These are phyloP conservation scores for Peromyscus aztecus DNA, from an alignment of 2,797 vertebrate genomes.

Conservation along the genomic window DNA sequence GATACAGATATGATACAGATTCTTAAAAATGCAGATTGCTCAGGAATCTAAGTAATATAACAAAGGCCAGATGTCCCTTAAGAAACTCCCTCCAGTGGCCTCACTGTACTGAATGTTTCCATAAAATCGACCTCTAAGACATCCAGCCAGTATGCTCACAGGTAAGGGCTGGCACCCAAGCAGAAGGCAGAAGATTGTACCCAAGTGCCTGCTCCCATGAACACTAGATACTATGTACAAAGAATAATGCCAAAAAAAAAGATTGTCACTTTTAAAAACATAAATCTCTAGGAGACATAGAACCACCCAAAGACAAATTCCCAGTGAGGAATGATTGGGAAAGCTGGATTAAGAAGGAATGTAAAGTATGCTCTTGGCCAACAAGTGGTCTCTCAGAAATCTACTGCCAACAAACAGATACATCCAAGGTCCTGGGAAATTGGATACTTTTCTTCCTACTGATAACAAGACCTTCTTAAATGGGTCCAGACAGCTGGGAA, in stretches of 20 bases:
- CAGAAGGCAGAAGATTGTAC: background rate
- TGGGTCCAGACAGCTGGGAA: conserved; percentile 59
- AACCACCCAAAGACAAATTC: conserved; percentile 25
- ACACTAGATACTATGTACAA: background rate
- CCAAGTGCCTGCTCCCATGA: background rate
- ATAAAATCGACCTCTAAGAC: background rate
- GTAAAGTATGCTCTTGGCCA: background rate
- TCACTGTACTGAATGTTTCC: background rate
- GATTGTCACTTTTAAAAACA: background rate
- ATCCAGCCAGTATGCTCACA: background rate
- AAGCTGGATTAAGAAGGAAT: conserved; percentile 13
- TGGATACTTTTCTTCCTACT: background rate
- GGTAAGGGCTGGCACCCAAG: background rate
- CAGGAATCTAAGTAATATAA: background rate
- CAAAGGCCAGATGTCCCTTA: background rate
- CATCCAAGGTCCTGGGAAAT: background rate
- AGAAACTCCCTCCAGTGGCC: background rate
- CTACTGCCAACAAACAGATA: rapidly evolving
- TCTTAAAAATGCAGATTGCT: background rate
- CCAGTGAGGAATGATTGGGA: background rate
- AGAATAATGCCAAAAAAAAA: background rate
- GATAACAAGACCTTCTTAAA: background rate
- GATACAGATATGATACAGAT: background rate
- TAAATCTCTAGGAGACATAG: background rate
- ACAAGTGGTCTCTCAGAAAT: conserved; percentile 32